Evolutionary conservation across 2,113 vertebrate genomes (phyloP).

Genomic region (Desmodus rotundus): DNA sequence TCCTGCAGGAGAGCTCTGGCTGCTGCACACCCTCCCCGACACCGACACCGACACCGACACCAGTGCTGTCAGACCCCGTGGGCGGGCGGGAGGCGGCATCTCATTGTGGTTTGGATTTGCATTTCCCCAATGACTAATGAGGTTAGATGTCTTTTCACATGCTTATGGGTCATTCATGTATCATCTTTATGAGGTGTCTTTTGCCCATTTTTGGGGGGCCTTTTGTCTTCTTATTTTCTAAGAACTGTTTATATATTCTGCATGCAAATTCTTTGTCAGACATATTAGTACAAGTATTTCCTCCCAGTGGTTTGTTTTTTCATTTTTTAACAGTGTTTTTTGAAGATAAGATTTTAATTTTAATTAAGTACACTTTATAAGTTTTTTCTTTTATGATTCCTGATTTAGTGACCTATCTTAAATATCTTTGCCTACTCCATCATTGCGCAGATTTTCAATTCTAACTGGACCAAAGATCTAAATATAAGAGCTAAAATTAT

Average conservation of each 20-base stretch:
- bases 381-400: not conserved
- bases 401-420: not conserved
- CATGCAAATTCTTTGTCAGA: not conserved
- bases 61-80: accelerated
- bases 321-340: not conserved
- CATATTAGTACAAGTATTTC: not conserved
- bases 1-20: not conserved
- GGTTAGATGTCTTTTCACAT: not conserved
- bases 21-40: not conserved
- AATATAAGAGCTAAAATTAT: not conserved
- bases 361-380: not conserved
- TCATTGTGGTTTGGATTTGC: not conserved
- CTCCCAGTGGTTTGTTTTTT: not conserved
- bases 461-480: not conserved
- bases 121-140: not conserved
- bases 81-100: not conserved
- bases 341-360: not conserved
- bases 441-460: not conserved
- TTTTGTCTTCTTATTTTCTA: not conserved
- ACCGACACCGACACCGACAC: too few species aligned
- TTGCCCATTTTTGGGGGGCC: not conserved
- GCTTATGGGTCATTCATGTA: not conserved
- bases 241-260: not conserved
- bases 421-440: not conserved
- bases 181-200: not conserved